A percentile compares a stretch with the other conserved stretches of the same genome.
Evolutionary conservation across 2,888 invertebrate genomes (phyloP).

Genomic region (Conops quadrifasciatus): DNA sequence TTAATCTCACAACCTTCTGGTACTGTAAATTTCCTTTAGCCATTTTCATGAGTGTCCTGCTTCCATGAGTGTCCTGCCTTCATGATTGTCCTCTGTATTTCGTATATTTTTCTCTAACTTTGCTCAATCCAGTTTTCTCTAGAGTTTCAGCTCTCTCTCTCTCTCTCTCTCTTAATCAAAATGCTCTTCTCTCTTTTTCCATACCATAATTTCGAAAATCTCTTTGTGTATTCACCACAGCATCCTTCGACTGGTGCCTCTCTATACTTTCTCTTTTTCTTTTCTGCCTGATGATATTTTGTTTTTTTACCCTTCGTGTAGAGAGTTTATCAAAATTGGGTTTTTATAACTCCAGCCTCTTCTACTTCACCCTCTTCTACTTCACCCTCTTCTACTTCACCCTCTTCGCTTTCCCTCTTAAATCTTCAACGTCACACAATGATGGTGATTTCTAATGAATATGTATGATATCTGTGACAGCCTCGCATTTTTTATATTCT

Average conservation of each 20-base stretch:
- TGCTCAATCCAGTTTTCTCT: no score
- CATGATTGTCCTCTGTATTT: no score
- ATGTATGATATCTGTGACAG: constrained; percentile 56
- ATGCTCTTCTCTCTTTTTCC: neutral
- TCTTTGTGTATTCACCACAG: neutral
- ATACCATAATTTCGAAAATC: neutral
- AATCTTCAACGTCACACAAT: neutral
- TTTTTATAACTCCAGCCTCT: neutral
- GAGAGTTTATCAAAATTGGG: neutral
- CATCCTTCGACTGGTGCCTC: neutral
- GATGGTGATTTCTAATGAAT: constrained; percentile 50
- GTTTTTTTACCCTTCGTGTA: neutral
- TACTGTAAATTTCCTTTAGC: no score
- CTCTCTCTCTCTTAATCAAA: no score
- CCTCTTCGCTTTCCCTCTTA: neutral
- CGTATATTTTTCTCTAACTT: no score
- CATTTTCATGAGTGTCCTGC: no score
- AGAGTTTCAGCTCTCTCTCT: no score
- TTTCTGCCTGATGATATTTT: neutral
- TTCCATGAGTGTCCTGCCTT: no score
- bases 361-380: neutral
- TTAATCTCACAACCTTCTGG: no score
- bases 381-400: no score
- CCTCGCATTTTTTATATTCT: constrained; percentile 57
- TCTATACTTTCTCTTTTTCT: neutral